phyloP scores from a whole-genome alignment of 2,888 invertebrate genomes.

The Zonitis immaculata region DNA sequence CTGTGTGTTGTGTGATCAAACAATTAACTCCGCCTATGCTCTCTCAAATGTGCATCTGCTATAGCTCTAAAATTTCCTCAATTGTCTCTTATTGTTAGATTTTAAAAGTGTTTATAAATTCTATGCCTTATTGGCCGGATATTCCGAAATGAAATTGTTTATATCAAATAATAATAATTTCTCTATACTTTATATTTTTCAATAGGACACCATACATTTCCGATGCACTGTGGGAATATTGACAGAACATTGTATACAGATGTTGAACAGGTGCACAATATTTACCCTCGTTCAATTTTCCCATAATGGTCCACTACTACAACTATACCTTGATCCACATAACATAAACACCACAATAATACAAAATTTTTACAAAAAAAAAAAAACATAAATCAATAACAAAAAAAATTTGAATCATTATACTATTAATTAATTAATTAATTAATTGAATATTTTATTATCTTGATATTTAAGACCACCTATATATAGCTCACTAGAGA shows the following conservation, averaged over 20 bases:
- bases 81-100: too few relatives aligned
- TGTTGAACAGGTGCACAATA: slow-evolving; percentile 18
- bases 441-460: slow-evolving; percentile 21
- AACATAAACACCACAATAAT: background rate
- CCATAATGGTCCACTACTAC: slow-evolving; percentile 2
- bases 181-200: background rate
- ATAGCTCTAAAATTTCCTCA: too few relatives aligned
- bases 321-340: background rate
- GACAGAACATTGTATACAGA: slow-evolving; percentile 21
- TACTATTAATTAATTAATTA: slow-evolving; percentile 24
- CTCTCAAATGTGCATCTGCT: too few relatives aligned
- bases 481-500: slow-evolving; percentile 25
- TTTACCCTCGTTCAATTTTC: background rate
- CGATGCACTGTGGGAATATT: slow-evolving; percentile 17
- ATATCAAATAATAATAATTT: background rate
- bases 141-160: background rate
- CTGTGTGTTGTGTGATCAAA: too few relatives aligned
- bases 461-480: slow-evolving; percentile 27
- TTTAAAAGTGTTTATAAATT: too few relatives aligned
- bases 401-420: background rate
- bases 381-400: background rate
- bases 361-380: background rate
- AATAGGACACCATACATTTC: background rate
- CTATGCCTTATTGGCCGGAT: background rate
- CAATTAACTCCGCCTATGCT: too few relatives aligned